phyloP scores from a whole-genome alignment of 2,797 vertebrate genomes.

The Bovichtus variegatus region DNA sequence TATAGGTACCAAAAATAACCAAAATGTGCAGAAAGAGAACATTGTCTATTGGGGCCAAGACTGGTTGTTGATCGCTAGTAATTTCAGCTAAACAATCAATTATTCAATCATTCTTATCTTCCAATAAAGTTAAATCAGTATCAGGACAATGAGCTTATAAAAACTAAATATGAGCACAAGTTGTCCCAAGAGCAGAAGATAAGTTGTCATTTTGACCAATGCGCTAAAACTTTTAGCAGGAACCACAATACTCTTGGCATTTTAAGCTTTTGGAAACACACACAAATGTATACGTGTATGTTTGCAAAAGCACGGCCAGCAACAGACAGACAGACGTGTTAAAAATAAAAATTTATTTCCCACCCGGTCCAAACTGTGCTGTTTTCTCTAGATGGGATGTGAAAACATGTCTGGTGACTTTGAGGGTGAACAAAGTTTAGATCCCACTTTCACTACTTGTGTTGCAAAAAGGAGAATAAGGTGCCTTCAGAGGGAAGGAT shows the following conservation, averaged over 20 bases:
- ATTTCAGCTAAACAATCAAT: no score
- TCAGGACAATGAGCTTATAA: not conserved
- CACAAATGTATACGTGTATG: not conserved
- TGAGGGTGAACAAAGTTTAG: not conserved
- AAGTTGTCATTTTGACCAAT: not conserved
- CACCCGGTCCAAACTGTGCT: slow-evolving; percentile 23
- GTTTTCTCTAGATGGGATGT: not conserved
- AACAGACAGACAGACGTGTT: not conserved
- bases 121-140: not conserved
- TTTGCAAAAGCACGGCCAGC: not conserved
- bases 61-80: no score
- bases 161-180: not conserved
- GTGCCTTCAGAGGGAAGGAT: slow-evolving; percentile 64
- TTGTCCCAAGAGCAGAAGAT: not conserved
- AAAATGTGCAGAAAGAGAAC: not conserved
- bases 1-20: no score
- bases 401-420: not conserved
- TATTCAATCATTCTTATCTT: no score
- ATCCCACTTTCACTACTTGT: slow-evolving; percentile 1
- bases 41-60: not conserved
- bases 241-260: not conserved
- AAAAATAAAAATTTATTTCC: slow-evolving; percentile 31
- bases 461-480: slow-evolving; percentile 33
- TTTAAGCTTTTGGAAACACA: not conserved
- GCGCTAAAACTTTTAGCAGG: not conserved